Evolutionary conservation across 2,113 vertebrate genomes (phyloP).

Genomic region (Dendropsophus ebraccatus): DNA sequence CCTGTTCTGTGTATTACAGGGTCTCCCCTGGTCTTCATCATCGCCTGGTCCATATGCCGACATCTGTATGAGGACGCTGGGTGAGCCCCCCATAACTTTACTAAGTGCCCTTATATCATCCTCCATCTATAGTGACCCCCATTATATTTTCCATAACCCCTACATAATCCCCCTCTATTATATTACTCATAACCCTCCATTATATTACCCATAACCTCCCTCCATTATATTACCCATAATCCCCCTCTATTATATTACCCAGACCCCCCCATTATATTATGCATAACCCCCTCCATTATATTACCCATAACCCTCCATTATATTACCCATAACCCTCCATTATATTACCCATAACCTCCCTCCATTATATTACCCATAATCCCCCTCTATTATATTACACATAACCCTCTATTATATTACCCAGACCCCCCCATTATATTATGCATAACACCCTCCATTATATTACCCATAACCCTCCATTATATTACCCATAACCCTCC

Average conservation of each 20-base stretch:
- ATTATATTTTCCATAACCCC: background rate
- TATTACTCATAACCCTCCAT: background rate
- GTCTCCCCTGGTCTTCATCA: slow-evolving; percentile 77
- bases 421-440: background rate
- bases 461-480: background rate
- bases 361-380: background rate
- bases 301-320: background rate
- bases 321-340: no score
- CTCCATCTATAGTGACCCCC: background rate
- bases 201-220: no score
- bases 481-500: background rate
- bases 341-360: background rate
- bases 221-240: no score
- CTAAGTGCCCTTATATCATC: no score
- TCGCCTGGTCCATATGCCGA: slow-evolving; percentile 81
- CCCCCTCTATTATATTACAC: background rate
- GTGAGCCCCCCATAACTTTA: slow-evolving; percentile 70
- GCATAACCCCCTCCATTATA: background rate
- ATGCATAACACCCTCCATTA: background rate
- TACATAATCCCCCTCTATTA: no score
- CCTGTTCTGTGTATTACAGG: slow-evolving; percentile 72
- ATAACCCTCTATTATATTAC: background rate
- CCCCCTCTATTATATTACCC: no score
- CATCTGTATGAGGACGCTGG: slow-evolving; percentile 86
- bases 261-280: background rate